These are phyloP conservation scores for Mormyrus lacerda DNA, from an alignment of 2,113 vertebrate species.

Conservation along the genomic window DNA sequence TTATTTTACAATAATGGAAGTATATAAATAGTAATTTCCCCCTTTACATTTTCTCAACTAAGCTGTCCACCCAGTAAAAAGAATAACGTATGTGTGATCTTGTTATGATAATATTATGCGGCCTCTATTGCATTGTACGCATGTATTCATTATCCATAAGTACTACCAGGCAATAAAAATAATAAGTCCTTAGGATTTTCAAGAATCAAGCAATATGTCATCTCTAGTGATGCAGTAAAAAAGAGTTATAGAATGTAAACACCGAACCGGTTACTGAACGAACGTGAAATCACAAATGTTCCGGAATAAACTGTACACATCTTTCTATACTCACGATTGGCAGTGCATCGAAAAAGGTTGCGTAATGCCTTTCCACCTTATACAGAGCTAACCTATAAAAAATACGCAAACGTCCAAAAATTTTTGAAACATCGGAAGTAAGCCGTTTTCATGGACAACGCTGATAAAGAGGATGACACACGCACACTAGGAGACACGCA, in stretches of 20 bases:
- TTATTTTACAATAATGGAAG: background rate
- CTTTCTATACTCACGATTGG: background rate
- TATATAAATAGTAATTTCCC: background rate
- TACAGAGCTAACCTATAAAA: background rate
- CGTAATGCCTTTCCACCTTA: background rate
- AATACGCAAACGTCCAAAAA: background rate
- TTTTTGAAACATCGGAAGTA: background rate
- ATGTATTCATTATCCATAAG: background rate
- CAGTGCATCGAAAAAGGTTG: background rate
- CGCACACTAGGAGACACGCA: background rate
- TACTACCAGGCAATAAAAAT: background rate
- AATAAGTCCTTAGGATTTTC: background rate
- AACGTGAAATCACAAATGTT: background rate
- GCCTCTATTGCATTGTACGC: background rate
- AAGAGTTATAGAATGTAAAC: slow-evolving; percentile 9
- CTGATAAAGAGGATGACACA: background rate
- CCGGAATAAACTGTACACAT: background rate
- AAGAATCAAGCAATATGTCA: background rate
- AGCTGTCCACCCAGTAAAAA: background rate
- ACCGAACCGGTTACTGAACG: background rate
- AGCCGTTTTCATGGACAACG: background rate
- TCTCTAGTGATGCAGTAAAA: background rate
- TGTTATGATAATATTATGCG: background rate
- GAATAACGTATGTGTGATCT: background rate
- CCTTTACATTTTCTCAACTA: background rate